A percentile compares a stretch with the other conserved stretches of the same genome.
Evolutionary conservation across 1,140 invertebrate genomes (phyloP).

Genomic region (Xylocopa sonorina): DNA sequence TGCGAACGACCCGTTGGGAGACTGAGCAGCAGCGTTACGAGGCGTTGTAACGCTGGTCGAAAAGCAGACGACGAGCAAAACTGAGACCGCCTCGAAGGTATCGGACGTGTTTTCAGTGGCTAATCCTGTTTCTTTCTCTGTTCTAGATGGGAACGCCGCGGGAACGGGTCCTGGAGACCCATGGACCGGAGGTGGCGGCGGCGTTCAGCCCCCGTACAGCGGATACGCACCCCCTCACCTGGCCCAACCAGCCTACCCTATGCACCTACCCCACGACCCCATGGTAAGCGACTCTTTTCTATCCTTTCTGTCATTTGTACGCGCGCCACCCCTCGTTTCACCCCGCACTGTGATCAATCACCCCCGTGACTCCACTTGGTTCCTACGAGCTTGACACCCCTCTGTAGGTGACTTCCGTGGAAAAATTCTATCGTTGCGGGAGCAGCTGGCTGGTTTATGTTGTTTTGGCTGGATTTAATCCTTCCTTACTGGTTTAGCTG

Average conservation of each 20-base stretch:
- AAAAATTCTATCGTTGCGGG: conserved; percentile 30
- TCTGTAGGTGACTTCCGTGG: conserved; percentile 43
- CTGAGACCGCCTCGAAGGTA: too few relatives aligned
- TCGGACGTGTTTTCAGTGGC: too few relatives aligned
- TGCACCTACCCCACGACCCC: conserved; percentile 85
- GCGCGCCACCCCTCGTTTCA: not conserved
- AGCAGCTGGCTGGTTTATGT: conserved; percentile 37
- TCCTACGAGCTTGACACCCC: conserved; percentile 39
- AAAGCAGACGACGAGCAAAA: too few relatives aligned
- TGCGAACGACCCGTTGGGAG: conserved; percentile 6
- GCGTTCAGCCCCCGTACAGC: conserved; percentile 80
- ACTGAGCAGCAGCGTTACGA: too few relatives aligned
- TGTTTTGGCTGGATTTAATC: conserved; percentile 52
- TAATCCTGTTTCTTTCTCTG: not conserved
- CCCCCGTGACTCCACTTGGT: conserved; percentile 37
- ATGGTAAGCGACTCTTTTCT: conserved; percentile 82
- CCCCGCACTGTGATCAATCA: conserved; percentile 57
- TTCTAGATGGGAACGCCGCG: conserved; percentile 81
- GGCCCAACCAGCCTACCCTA: conserved; percentile 80
- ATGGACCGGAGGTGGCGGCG: conserved; percentile 78
- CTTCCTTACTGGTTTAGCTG: too few relatives aligned
- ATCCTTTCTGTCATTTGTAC: conserved; percentile 33
- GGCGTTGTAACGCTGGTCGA: too few relatives aligned
- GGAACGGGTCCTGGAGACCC: conserved; percentile 79
- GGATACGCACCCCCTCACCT: conserved; percentile 80